These are phyloP conservation scores for Bombus confusus DNA, from an alignment of 1,140 invertebrate species.

Conservation along the genomic window DNA sequence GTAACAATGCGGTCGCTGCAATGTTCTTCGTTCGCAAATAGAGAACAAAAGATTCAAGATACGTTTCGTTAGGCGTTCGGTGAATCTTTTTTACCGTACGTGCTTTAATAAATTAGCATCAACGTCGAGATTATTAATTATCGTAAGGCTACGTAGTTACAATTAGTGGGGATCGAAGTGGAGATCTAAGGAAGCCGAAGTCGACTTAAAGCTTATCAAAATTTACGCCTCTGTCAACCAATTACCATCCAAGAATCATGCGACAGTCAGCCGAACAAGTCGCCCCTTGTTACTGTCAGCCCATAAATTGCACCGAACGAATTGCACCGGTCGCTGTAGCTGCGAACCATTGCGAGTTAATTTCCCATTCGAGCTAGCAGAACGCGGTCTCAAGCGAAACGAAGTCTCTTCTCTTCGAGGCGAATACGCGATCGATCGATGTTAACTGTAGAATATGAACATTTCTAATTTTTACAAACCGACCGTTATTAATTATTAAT, in stretches of 20 bases:
- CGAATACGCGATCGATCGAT: too few species aligned
- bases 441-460: not conserved
- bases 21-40: too few species aligned
- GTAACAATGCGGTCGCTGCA: too few species aligned
- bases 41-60: too few species aligned
- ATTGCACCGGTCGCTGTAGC: slow-evolving; percentile 26
- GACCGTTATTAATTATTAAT: not conserved
- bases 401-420: not conserved
- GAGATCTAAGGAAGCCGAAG: not conserved
- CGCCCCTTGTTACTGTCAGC: slow-evolving; percentile 29
- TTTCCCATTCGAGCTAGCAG: slow-evolving; percentile 39
- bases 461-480: not conserved
- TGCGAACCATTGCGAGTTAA: slow-evolving; percentile 45
- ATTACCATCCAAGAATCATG: slow-evolving; percentile 46
- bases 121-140: not conserved
- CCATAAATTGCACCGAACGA: slow-evolving; percentile 40
- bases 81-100: too few species aligned
- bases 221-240: slow-evolving; percentile 28
- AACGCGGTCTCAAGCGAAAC: slow-evolving; percentile 27
- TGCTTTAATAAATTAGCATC: not conserved
- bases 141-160: not conserved
- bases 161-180: not conserved
- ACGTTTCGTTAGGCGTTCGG: too few species aligned
- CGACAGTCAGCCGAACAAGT: slow-evolving; percentile 36
- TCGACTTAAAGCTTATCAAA: slow-evolving; percentile 10